Base-by-base conservation (phyloP, 2,113 vertebrate species). In the Clupea harengus region DNA sequence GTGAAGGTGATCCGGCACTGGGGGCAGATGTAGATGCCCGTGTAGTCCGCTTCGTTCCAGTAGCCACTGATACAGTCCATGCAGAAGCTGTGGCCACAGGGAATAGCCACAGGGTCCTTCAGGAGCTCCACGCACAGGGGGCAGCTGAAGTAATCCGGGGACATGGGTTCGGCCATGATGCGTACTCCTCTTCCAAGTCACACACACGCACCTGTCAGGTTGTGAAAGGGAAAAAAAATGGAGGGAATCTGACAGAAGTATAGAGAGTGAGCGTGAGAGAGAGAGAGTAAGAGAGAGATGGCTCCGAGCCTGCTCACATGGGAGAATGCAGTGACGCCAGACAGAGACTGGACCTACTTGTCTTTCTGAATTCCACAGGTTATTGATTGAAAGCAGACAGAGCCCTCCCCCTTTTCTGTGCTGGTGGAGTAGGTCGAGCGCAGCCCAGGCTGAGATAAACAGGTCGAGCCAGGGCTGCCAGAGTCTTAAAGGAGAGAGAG, bases 11-110 rank as follows among this genome's bases (percentile, higher is more conserved):
- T 95, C 91, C 94, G 94, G 83, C 95, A 96, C 86, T 96, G 95
- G 2, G 95, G 95, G 83, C 95, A 96, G 88, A 96, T 94, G 90
- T 96, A 96, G 89, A 95, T 95, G 81, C 95, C 95, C 0, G 95
- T 96, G 94, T 96, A 96, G 92, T 96, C 95, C 0, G 95, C 96
- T 81, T 95, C 96, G 8, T 97, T 96, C 95, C 95, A 96, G 92
- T 95, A 96, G 88, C 92, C 93, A 4, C 94, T 95, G 89, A 96
- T 96, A 89, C 95, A 96, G 93, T 96, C 94, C 95, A 96, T 96
- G 49, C 95, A 96, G 91, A 94, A 96, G 84, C 95, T 96, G 93
- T 96, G 95, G 78, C 95, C 95, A 9, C 95, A 96, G 46, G 95
- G 95, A 54, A 96, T 95, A 0, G 95, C 95, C 92, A 96, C 95